Conservation (phyloP, 2,888 invertebrate genomes). For the Scaeva pyrastri region DNA sequence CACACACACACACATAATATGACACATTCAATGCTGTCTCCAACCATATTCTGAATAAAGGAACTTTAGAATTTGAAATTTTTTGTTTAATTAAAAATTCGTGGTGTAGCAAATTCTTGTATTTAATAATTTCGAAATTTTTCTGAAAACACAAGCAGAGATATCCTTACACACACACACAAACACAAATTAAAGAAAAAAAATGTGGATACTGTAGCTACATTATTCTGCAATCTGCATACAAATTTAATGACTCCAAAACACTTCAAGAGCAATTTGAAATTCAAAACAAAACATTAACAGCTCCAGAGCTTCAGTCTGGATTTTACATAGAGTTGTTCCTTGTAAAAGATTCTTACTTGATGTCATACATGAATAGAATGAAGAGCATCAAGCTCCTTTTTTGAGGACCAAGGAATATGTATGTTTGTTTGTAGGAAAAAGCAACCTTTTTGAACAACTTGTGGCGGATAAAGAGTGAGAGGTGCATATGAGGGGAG, state of each 20-base stretch:
- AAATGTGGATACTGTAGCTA: background rate
- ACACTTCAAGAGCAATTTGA: slow-evolving; percentile 62
- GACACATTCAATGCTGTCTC: too few relatives aligned
- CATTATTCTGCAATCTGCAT: slow-evolving; percentile 58
- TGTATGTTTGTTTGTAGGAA: background rate
- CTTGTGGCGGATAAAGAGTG: background rate
- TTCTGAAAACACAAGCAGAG: slow-evolving; percentile 8
- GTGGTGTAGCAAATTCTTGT: background rate
- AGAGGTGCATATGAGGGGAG: background rate
- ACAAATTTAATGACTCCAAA: slow-evolving; percentile 68
- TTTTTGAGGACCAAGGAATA: slow-evolving; percentile 18
- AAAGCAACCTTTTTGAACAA: slow-evolving; percentile 34
- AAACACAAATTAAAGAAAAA: background rate
- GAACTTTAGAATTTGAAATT: too few relatives aligned
- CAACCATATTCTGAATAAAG: too few relatives aligned
- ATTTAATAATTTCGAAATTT: background rate
- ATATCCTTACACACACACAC: background rate
- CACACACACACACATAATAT: too few relatives aligned
- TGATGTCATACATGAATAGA: slow-evolving; percentile 28
- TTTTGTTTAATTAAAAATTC: background rate
- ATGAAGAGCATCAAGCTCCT: slow-evolving; percentile 33
- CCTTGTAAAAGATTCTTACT: slow-evolving; percentile 39
- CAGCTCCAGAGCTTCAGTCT: background rate
- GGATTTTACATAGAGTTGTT: slow-evolving; percentile 4
- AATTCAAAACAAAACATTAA: slow-evolving; percentile 62